phyloP scores from a whole-genome alignment of 2,888 invertebrate genomes.

The Apamea epomidion region DNA sequence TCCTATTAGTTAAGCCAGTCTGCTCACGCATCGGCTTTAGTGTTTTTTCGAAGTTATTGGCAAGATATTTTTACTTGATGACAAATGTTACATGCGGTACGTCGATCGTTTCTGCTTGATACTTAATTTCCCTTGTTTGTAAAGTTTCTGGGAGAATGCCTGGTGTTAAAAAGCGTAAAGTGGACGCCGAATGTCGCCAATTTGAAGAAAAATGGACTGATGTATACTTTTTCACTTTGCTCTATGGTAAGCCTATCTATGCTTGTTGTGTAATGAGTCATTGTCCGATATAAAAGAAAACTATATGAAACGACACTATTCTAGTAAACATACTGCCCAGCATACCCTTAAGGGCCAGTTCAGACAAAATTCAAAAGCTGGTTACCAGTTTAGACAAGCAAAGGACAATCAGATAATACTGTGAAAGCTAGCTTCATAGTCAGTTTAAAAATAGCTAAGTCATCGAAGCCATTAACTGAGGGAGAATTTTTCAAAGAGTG shows the following conservation, averaged over 20 bases:
- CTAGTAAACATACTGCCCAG: background rate
- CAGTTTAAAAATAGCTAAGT: slow-evolving; percentile 7
- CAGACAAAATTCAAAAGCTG: background rate
- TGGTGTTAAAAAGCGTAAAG: slow-evolving; percentile 4
- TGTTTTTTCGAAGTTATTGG: background rate
- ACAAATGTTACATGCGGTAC: background rate
- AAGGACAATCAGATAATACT: slow-evolving; percentile 1
- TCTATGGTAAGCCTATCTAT: background rate
- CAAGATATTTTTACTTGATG: background rate
- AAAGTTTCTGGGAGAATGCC: background rate
- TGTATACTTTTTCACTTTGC: slow-evolving; percentile 7
- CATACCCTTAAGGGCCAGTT: slow-evolving; percentile 1
- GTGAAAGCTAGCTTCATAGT: background rate
- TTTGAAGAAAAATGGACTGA: slow-evolving; percentile 4
- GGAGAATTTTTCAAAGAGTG: slow-evolving; percentile 4
- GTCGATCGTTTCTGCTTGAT: background rate
- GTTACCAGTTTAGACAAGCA: background rate
- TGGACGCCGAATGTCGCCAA: background rate
- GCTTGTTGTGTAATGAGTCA: background rate
- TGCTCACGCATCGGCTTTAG: background rate
- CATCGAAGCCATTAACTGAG: background rate
- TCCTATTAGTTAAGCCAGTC: background rate
- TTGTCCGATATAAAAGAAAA: background rate
- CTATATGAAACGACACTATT: background rate
- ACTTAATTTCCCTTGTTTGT: background rate